Conservation (phyloP, 2,888 invertebrate genomes). For the Hypomecis atomaria region DNA sequence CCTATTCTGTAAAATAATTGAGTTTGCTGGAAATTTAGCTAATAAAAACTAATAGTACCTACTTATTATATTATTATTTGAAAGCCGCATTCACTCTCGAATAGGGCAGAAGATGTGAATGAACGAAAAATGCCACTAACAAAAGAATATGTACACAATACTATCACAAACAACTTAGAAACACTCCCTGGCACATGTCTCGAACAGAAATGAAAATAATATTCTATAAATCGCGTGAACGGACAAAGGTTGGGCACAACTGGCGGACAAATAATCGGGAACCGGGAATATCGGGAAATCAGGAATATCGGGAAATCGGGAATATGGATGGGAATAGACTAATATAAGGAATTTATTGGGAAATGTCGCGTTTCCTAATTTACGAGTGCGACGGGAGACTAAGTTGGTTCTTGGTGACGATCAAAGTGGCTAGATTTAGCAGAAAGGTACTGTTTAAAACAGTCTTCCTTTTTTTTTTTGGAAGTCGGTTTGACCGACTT, state of each 20-base stretch:
- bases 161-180: slow-evolving; percentile 4
- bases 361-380: slow-evolving; percentile 14
- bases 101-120: too few species aligned
- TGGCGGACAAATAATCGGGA: slow-evolving; percentile 31
- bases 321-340: not conserved
- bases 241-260: slow-evolving; percentile 16
- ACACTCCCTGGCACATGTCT: slow-evolving; percentile 17
- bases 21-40: too few species aligned
- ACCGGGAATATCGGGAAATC: slow-evolving; percentile 5
- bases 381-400: slow-evolving; percentile 5
- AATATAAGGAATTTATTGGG: slow-evolving; percentile 9
- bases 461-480: too few species aligned
- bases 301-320: slow-evolving; percentile 12
- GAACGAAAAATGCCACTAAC: not conserved
- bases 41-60: too few species aligned
- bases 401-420: not conserved
- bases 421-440: not conserved
- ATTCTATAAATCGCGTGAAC: slow-evolving; percentile 17
- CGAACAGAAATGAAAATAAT: slow-evolving; percentile 21
- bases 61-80: too few species aligned
- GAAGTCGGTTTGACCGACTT: too few species aligned
- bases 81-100: too few species aligned
- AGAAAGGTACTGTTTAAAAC: too few species aligned
- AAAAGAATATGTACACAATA: not conserved
- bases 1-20: too few species aligned